Conservation (phyloP, 2,113 vertebrate species). For the Cavia porcellus region DNA sequence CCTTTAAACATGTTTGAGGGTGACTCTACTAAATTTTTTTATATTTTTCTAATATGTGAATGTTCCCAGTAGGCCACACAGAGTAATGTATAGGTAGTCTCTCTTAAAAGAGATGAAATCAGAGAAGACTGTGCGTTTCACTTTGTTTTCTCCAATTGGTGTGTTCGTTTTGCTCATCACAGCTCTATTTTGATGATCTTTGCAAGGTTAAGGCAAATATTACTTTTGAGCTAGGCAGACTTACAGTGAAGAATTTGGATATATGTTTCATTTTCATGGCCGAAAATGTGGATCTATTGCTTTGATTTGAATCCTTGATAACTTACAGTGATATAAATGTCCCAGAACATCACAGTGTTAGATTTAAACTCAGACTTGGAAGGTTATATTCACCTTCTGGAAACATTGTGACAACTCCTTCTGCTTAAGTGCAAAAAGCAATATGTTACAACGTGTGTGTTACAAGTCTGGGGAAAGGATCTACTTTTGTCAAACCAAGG, state of each 20-base stretch:
- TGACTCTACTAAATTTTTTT: slow-evolving; percentile 17
- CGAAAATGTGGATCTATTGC: neutral
- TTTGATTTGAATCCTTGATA: slow-evolving; percentile 64
- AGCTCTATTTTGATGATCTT: slow-evolving; percentile 38
- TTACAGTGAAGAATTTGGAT: slow-evolving; percentile 4
- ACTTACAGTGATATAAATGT: slow-evolving; percentile 41
- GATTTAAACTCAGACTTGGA: slow-evolving; percentile 44
- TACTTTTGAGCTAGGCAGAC: neutral
- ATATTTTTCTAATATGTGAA: neutral
- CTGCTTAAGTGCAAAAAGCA: neutral
- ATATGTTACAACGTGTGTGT: neutral
- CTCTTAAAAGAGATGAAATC: neutral
- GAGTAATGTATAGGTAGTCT: neutral
- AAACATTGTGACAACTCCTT: neutral
- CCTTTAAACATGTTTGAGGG: slow-evolving; percentile 26
- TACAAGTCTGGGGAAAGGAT: neutral
- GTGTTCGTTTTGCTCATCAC: neutral
- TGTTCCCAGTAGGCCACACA: neutral
- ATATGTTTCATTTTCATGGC: slow-evolving; percentile 26
- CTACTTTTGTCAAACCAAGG: neutral
- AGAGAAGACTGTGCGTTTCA: neutral
- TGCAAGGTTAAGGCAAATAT: neutral
- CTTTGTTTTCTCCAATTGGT: slow-evolving; percentile 6
- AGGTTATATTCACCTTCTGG: slow-evolving; percentile 63
- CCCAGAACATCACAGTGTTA: slow-evolving; percentile 9